Base-by-base conservation (phyloP, 2,797 vertebrate genomes). In the Schizopygopsis pylzovi region DNA sequence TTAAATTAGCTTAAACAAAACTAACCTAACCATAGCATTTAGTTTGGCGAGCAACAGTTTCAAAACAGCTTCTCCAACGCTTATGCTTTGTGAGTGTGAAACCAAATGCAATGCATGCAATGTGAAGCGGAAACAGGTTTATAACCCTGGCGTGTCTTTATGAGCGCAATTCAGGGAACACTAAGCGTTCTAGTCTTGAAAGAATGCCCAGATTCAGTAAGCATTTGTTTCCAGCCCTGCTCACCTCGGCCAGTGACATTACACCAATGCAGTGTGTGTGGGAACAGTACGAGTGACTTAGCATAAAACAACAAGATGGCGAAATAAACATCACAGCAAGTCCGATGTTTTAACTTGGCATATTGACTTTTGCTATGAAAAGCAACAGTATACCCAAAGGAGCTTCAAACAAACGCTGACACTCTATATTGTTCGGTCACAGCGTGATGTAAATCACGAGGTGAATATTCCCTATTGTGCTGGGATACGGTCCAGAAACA, bases 401-500 rank as follows among this genome's bases (percentile, higher is more conserved):
- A 81, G 65, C 56, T 71, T 79, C 63, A 81, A 88, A 83, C 83
- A 68, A 88, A 83, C 6, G 49, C 80, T 83, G 89, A 83, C 85
- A 70, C 82, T 63, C 70, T 85, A 70, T 56, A 87, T 79, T 86
- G 87, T 86, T 77, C 65, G 33, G 59, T 86, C 84, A 80, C 81
- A 83, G 81, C 79, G 33, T 73, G 72, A 71, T 73, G 75, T 76
- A 70, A 70, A 73, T 85, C 75, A 72, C 61, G 22, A 52, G 84
- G 39, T 80, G 83, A 88, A 87, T 84, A 68, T 87, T 86, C 82
- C 81, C 65, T 83, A 83, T 84, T 85, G 83, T 71, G 78, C 79
- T 80, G 84, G 89, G 89, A 72, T n/a, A 28, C 4, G 16, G 25
- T 86, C 89, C 89, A 90, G 87, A 79, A 88, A 84, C 81, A 90